A percentile compares a stretch with the other conserved stretches of the same genome.
Evolutionary conservation across 2,888 invertebrate genomes (phyloP).

Genomic region (Diplazon laetatorius): DNA sequence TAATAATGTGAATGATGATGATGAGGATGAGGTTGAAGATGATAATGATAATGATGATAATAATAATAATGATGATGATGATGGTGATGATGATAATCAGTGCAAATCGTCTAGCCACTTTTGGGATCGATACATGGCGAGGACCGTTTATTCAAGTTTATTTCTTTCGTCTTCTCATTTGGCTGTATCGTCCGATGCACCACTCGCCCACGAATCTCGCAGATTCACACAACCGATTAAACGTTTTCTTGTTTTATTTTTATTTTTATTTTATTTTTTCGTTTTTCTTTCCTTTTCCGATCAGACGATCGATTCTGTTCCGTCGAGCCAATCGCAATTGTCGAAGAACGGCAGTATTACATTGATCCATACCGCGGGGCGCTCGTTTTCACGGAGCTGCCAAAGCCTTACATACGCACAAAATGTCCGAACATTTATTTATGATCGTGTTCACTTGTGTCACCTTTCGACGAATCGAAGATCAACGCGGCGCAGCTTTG

Average conservation of each 20-base stretch:
- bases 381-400: constrained; percentile 40
- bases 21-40: constrained; percentile 24
- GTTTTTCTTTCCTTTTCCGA: constrained; percentile 19
- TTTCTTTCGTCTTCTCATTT: constrained; percentile 34
- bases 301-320: constrained; percentile 25
- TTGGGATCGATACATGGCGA: constrained; percentile 18
- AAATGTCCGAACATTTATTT: constrained; percentile 49
- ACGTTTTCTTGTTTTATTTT: neutral
- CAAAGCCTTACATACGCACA: constrained; percentile 60
- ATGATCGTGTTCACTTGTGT: constrained; percentile 38
- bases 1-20: constrained; percentile 25
- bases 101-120: constrained; percentile 41
- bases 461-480: constrained; percentile 46
- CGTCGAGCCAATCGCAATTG: constrained; percentile 42
- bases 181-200: constrained; percentile 44
- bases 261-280: constrained; percentile 25
- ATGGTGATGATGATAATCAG: constrained; percentile 32
- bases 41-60: constrained; percentile 21
- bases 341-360: constrained; percentile 33
- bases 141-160: constrained; percentile 1
- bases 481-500: constrained; percentile 40
- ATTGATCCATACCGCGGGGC: constrained; percentile 30
- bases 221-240: constrained; percentile 30
- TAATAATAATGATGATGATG: constrained; percentile 22
- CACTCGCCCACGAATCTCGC: constrained; percentile 14